Base-by-base conservation (phyloP, 2,888 invertebrate species). In the Lottia gigantea region DNA sequence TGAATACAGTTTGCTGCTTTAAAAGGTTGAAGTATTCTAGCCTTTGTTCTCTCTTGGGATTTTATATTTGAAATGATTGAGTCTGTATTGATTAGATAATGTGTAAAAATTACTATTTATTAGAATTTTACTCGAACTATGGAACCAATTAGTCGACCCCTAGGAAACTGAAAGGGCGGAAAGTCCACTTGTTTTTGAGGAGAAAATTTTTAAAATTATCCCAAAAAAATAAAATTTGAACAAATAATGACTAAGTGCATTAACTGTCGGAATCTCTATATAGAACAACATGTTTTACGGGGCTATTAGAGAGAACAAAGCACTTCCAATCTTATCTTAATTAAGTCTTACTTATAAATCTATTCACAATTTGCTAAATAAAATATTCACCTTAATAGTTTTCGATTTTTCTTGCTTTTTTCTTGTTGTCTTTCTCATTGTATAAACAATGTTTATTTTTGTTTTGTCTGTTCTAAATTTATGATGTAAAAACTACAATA, bases 141-240 rank as follows among this genome's bases (percentile, higher is more conserved):
- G 23, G 55, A 55, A 55, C 55, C 55, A 55, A 55, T 55, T 55
- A 55, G 55, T 23, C 11, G 55, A 23, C 14, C 23, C 55, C 55
- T 55, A 55, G 23, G 55, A 55, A 55, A 55, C 55, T 55, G 55
- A 55, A 55, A 55, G 55, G 55, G 19, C 55, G 55, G 55, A 55
- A 55, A 55, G 55, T 55, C 55, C 55, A 55, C 55, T 55, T 55
- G 55, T 55, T 55, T 19, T 55, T 23, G 23, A 23, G 23, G 55
- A 55, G 19, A 55, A 55, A 55, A 23, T 12, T 55, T 55, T 55
- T 55, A 19, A 55, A 55, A 55, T 23, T 55, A n/a, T 55, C 23
- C n/a, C 55, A 11, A 11, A 23, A 55, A 55, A 19, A 55, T 19
- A 55, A 23, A 55, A 19, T 23, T 55, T 55, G 23, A 55, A 55